Evolutionary conservation across 2,113 vertebrate genomes (phyloP).

Genomic region (Isurus oxyrinchus): DNA sequence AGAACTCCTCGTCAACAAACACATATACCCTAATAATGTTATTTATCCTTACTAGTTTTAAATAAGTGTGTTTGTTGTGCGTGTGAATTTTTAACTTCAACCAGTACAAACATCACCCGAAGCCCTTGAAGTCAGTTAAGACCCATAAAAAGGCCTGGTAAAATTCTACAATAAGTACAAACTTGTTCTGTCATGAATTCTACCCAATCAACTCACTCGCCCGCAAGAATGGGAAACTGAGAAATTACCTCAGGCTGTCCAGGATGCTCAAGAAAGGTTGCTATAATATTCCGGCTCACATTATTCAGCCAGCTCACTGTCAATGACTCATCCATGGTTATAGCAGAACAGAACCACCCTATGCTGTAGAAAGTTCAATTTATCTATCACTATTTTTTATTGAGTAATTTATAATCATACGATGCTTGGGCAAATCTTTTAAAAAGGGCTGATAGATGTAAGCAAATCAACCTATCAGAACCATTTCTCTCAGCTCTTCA

Average conservation of each 20-base stretch:
- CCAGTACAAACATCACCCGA: too few relatives aligned
- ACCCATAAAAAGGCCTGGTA: too few relatives aligned
- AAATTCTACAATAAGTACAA: neutral
- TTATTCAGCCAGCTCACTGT: neutral
- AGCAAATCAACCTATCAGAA: too few relatives aligned
- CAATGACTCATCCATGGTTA: neutral
- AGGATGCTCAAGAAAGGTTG: neutral
- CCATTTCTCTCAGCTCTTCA: neutral
- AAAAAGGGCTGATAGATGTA: neutral
- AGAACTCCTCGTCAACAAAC: neutral
- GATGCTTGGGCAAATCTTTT: neutral
- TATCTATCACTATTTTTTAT: neutral
- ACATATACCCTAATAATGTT: neutral
- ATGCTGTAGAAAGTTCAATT: neutral
- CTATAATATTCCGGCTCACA: neutral
- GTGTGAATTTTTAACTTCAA: neutral
- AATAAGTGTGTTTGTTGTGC: neutral
- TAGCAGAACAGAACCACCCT: neutral
- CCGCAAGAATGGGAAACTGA: neutral
- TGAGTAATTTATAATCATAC: neutral
- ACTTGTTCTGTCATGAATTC: neutral
- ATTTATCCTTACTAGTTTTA: neutral
- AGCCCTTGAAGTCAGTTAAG: neutral
- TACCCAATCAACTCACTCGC: neutral
- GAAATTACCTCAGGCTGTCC: neutral